Evolutionary conservation across 2,888 invertebrate species (phyloP).

Genomic region (Linnaemya vulpina): DNA sequence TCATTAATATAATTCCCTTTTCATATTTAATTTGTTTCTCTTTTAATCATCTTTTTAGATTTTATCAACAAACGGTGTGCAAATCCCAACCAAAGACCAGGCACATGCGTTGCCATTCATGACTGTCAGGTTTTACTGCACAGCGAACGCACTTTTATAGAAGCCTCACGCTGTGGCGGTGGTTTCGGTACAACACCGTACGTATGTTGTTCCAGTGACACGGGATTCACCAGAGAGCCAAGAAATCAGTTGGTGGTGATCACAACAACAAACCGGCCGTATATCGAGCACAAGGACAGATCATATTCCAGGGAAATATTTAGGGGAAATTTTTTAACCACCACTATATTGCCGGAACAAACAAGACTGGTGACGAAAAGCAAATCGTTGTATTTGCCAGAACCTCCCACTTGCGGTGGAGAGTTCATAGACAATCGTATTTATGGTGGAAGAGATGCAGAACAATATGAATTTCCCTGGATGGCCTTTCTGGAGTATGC

Average conservation of each 20-base stretch:
- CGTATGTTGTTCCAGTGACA: slow-evolving; percentile 80
- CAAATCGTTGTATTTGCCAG: slow-evolving; percentile 73
- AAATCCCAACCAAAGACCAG: slow-evolving; percentile 80
- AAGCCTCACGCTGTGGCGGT: slow-evolving; percentile 77
- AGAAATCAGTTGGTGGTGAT: not conserved
- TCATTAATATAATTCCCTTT: not conserved
- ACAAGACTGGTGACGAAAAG: slow-evolving; percentile 2
- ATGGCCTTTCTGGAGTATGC: slow-evolving; percentile 86
- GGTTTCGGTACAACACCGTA: slow-evolving; percentile 76
- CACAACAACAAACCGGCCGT: not conserved
- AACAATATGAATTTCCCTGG: slow-evolving; percentile 88
- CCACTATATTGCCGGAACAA: slow-evolving; percentile 17
- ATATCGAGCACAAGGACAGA: not conserved
- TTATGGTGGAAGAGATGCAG: slow-evolving; percentile 85
- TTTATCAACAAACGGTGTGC: slow-evolving; percentile 84
- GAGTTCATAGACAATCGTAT: slow-evolving; percentile 84
- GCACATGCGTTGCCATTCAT: slow-evolving; percentile 78
- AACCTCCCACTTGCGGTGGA: slow-evolving; percentile 80
- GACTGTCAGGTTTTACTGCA: slow-evolving; percentile 78
- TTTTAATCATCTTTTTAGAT: slow-evolving; percentile 37
- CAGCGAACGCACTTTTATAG: slow-evolving; percentile 76
- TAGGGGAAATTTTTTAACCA: slow-evolving; percentile 33
- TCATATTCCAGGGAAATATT: slow-evolving; percentile 37
- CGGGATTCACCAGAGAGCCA: slow-evolving; percentile 75
- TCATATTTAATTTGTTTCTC: not conserved